Base-by-base conservation (phyloP, 2,888 invertebrate species). In the Rambutsinella grinnellia region DNA sequence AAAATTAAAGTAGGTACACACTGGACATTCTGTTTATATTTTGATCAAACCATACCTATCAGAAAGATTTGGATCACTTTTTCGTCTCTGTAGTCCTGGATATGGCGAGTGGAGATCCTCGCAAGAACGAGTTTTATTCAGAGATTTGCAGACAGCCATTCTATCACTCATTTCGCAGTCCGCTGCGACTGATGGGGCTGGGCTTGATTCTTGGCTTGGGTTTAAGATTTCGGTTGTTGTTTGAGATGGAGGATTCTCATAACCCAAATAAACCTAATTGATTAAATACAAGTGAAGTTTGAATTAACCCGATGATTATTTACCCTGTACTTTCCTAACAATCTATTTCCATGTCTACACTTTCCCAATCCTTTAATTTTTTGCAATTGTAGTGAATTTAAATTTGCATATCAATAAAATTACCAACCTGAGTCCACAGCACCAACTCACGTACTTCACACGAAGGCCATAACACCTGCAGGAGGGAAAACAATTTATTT, bases 401-500 rank as follows among this genome's bases (percentile, higher is more conserved):
- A n/a, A n/a, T n/a, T n/a, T n/a, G n/a, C n/a, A n/a, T n/a, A n/a
- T n/a, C n/a, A n/a, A n/a, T n/a, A n/a, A n/a, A n/a, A n/a, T n/a
- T n/a, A n/a, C n/a, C n/a, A n/a, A n/a, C n/a, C 82, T 93, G 93
- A 80, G 91, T 90, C 97, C 97, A 97, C 83, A 96, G 89, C 70
- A 89, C 89, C 86, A 97, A 89, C 85, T 94, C 92, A 70, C 95
- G 91, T 67, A 96, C 92, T 86, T 93, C 93, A 87, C 91, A 93
- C 82, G 93, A 92, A 65, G 96, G 95, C 92, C 93, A 94, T 84
- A 97, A 88, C 84, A 95, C 93, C 94, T 95, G n/a, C 13, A 15
- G 54, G 44, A 24, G 21, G 1, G 17, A 49, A 26, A 53, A 36
- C 36, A 36, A 36, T 36, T 36, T 36, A 5, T 5, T 36, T n/a